Percentiles rank a stretch among this genome's conserved stretches.
Conservation (phyloP, 2,888 invertebrate genomes). For the Arrhopalites spinosus region DNA sequence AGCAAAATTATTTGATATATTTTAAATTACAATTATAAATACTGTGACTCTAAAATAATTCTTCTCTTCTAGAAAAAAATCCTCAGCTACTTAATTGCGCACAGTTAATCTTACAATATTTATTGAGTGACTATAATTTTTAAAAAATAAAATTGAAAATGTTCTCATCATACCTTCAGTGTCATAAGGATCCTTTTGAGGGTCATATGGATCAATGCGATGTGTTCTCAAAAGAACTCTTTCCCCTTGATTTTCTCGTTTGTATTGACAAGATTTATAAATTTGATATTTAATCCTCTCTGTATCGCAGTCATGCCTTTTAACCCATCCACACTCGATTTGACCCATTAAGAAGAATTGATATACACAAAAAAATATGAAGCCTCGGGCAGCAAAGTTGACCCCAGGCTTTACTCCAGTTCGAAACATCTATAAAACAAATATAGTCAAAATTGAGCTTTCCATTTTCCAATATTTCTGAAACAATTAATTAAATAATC, state of each 20-base stretch:
- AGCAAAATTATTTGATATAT: neutral
- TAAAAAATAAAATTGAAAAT: neutral
- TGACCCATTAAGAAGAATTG: too few species aligned
- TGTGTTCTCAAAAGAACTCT: neutral
- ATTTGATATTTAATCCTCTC: neutral
- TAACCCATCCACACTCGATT: neutral
- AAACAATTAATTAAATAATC: too few species aligned
- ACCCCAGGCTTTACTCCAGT: too few species aligned
- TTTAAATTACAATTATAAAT: neutral
- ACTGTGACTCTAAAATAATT: neutral
- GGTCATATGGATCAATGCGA: neutral
- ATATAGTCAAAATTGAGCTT: too few species aligned
- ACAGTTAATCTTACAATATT: neutral
- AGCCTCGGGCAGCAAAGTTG: too few species aligned
- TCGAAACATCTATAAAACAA: too few species aligned
- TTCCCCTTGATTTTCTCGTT: neutral
- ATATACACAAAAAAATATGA: too few species aligned
- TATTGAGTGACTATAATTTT: neutral
- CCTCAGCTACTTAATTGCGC: neutral
- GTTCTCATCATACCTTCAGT: conserved; percentile 15
- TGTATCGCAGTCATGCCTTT: neutral
- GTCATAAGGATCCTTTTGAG: neutral
- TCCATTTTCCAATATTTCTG: too few species aligned
- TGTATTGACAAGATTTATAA: neutral
- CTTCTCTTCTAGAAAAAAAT: too few species aligned